phyloP scores from a whole-genome alignment of 2,113 vertebrate species.

The Gymnarchus niloticus region DNA sequence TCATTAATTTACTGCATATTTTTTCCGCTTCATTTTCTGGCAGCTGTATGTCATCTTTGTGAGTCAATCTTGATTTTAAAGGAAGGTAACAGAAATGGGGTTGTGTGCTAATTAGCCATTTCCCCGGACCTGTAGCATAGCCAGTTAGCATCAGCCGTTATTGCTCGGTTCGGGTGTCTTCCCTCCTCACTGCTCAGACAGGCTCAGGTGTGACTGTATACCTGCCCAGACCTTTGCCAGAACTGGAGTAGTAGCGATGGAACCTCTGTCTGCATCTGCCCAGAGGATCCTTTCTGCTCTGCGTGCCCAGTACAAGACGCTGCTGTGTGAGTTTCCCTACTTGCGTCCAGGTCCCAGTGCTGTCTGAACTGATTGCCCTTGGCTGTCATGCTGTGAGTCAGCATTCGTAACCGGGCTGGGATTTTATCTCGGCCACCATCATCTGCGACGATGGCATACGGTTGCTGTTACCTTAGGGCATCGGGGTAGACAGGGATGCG shows the following conservation, averaged over 20 bases:
- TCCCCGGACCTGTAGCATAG: no score
- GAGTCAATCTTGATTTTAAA: no score
- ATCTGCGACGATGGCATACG: not conserved
- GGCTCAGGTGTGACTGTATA: not conserved
- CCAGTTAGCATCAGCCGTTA: no score
- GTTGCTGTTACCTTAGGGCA: not conserved
- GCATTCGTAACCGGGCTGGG: not conserved
- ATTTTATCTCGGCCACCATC: not conserved
- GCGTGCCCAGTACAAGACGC: conserved; percentile 45
- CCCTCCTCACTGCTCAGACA: not conserved
- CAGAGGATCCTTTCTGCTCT: conserved; percentile 77
- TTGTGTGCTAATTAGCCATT: not conserved
- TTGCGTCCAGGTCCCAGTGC: no score
- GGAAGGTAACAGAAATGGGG: no score
- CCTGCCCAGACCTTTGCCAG: not conserved
- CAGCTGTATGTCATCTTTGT: no score
- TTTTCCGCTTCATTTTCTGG: not conserved
- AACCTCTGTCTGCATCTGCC: conserved; percentile 69
- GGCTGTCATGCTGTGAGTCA: not conserved
- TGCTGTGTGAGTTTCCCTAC: conserved; percentile 52
- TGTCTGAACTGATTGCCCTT: not conserved
- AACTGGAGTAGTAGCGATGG: conserved; percentile 55
- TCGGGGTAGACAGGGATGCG: not conserved
- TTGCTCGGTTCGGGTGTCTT: not conserved
- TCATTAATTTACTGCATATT: not conserved